Evolutionary conservation across 2,888 invertebrate species (phyloP), one percentile per base, ranked within the genome.

Genomic region (Craniophora ligustri): DNA sequence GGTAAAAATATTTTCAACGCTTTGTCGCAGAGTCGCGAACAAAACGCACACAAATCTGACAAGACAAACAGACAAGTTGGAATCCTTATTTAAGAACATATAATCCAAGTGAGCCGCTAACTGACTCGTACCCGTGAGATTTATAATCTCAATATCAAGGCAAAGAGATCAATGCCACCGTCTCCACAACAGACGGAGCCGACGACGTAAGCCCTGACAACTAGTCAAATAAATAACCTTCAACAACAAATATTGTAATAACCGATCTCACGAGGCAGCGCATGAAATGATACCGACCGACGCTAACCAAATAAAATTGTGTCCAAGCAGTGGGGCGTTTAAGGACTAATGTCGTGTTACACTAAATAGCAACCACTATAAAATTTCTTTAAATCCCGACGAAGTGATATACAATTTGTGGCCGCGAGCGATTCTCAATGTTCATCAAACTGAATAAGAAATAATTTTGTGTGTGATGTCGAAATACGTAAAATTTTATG

Each of bases 191-290:
- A 82, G 46, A 73, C 76, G 72, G 56, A 62, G 78, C 82, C 85
- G 87, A 78, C 82, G 75, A 75, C 76, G 66, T 82, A 79, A 83
- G 67, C 77, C 65, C 79, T 78, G 84, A 82, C 86, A 85, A 82
- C 85, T 85, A 86, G 78, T 85, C 85, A 86, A 86, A 91, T 91
- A 91, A 91, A 90, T 89, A 87, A 89, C 78, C 63, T 83, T 78
- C 82, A 85, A 89, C 87, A 89, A 89, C 91, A 91, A 91, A 91
- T 91, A 91, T 91, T 90, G 88, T 91, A 91, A 90, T 90, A 91
- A 88, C 84, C 70, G 63, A 78, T 74, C 81, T 78, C 75, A 76
- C 66, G 67, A 76, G 62, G 61, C 62, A 63, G 67, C 73, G 71
- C 72, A 56, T 72, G 67, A 70, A 78, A 77, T 72, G 65, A 78